Base-by-base conservation (phyloP, 2,888 invertebrate genomes). In the Athetis lepigone region DNA sequence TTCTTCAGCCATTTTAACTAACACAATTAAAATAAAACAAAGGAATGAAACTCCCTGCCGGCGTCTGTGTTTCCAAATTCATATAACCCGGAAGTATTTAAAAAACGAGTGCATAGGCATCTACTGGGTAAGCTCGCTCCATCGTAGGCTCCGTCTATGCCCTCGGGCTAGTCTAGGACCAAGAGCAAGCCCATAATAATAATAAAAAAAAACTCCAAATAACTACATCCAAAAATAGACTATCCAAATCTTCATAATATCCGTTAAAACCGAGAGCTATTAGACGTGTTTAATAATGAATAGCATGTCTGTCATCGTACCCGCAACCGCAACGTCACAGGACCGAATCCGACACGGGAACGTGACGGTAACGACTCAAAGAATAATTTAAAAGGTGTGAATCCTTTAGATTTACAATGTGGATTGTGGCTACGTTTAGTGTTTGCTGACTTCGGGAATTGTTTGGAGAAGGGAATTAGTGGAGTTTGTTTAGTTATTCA, bases 221-320 rank as follows among this genome's bases (percentile, higher is more conserved):
- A 33, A 13, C 29, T 29, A 29, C 29, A 29, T 29, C 29, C 29
- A 11, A 29, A 29, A 33, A 13, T 13, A 13, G 13, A 4, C 4
- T 33, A 16, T 13, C 6, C n/a, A 23, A 43, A 21, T 25, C 6
- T 60, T 9, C 21, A 42, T n/a, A n/a, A 54, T n/a, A 37, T 1
- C 4, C 9, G n/a, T 43, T 42, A 56, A 23, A 40, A 57, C 23
- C 2, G 27, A 7, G 27, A 54, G 33, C 46, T 56, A 23, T 70
- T 65, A 64, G 33, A 42, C 25, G 19, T 46, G 18, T 51, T 65
- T 33, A 65, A 65, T 70, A 65, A 45, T 70, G 52, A 39, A 70
- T 56, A 37, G 27, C 18, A 49, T 13, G 43, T 23, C 37, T 63
- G 58, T 43, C 43, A 47, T 23, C 43, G 18, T 0, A 27, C 39